A percentile compares a stretch with the other conserved stretches of the same genome.
These are phyloP conservation scores for Porphyrio hochstetteri DNA, from an alignment of 2,113 vertebrate genomes.

Conservation along the genomic window DNA sequence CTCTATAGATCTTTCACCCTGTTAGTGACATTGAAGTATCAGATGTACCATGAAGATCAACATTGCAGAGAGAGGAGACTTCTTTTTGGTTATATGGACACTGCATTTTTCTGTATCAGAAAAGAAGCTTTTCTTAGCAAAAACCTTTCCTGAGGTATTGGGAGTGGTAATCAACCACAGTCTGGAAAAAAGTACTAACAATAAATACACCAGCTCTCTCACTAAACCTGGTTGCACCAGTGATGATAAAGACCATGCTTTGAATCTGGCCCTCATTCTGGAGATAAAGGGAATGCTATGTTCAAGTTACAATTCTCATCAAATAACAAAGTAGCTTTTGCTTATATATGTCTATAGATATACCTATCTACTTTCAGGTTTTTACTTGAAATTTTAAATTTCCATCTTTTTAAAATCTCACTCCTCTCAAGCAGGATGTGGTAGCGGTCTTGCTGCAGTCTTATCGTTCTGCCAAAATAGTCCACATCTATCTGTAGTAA, in stretches of 20 bases:
- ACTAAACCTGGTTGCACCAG: not conserved
- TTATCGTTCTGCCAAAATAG: not conserved
- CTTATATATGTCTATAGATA: not conserved
- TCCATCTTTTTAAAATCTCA: not conserved
- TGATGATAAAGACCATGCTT: not conserved
- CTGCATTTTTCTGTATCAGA: not conserved
- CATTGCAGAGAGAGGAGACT: not conserved
- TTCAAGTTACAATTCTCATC: not conserved
- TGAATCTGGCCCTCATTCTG: not conserved
- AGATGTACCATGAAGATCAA: not conserved
- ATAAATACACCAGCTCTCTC: not conserved
- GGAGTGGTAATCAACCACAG: not conserved
- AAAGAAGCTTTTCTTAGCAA: not conserved
- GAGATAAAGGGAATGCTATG: not conserved
- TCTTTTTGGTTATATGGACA: not conserved
- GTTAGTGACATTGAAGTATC: not conserved
- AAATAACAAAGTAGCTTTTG: not conserved
- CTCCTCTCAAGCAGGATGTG: not conserved
- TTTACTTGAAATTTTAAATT: not conserved
- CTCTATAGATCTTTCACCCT: not conserved
- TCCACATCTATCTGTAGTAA: not conserved
- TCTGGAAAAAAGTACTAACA: not conserved
- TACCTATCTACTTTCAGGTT: not conserved
- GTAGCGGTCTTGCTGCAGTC: not conserved
- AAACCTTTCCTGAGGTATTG: not conserved